Percentiles rank a stretch among this genome's conserved stretches.
Evolutionary conservation across 2,797 vertebrate genomes (phyloP).

Genomic region (Crocodylus rhombifer): DNA sequence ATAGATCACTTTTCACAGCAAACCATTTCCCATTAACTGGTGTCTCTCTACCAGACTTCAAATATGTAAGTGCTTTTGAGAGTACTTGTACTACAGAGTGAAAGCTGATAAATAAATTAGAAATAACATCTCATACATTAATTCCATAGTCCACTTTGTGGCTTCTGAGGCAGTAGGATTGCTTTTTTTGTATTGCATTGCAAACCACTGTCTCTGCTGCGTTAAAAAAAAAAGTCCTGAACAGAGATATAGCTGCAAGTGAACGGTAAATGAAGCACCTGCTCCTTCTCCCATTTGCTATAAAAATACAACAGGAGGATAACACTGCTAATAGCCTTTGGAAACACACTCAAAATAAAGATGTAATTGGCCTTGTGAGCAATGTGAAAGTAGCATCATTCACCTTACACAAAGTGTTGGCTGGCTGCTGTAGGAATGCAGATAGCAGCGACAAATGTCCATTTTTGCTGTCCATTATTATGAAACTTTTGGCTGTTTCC

Average conservation of each 20-base stretch:
- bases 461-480: slow-evolving; percentile 28
- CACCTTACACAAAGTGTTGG: slow-evolving; percentile 32
- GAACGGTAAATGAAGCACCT: slow-evolving; percentile 26
- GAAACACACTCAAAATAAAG: slow-evolving; percentile 58
- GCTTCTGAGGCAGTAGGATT: slow-evolving; percentile 70
- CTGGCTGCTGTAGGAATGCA: not conserved
- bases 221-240: not conserved
- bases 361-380: slow-evolving; percentile 53
- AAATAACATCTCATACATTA: slow-evolving; percentile 73
- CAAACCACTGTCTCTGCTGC: slow-evolving; percentile 67
- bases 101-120: slow-evolving; percentile 61
- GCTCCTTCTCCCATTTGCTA: not conserved
- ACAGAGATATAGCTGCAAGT: slow-evolving; percentile 38
- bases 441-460: slow-evolving; percentile 29
- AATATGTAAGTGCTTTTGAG: slow-evolving; percentile 66
- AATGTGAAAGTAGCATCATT: slow-evolving; percentile 46
- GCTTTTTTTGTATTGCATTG: slow-evolving; percentile 67
- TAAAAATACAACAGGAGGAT: slow-evolving; percentile 15
- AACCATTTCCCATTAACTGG: slow-evolving; percentile 72
- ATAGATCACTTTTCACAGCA: slow-evolving; percentile 63
- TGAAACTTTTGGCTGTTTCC: slow-evolving; percentile 56
- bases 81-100: slow-evolving; percentile 51
- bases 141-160: slow-evolving; percentile 74
- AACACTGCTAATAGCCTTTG: slow-evolving; percentile 42
- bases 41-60: slow-evolving; percentile 46